Conservation (phyloP, 64 coral and sea anemone species). For the Anthopleura sola region DNA sequence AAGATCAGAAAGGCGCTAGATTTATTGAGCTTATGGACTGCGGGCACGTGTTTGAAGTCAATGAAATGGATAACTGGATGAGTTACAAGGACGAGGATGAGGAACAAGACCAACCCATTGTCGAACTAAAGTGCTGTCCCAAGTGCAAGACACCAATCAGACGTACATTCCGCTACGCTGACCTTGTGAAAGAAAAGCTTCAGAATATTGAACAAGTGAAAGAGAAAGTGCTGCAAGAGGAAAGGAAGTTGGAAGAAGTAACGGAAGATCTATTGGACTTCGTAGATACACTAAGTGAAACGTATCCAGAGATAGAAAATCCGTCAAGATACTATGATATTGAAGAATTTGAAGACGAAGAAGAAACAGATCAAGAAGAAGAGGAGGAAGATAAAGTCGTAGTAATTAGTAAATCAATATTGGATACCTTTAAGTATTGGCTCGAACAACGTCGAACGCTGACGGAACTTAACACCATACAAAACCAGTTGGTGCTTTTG, state of each 20-base stretch:
- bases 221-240: conserved; percentile 43
- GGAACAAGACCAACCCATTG: not conserved
- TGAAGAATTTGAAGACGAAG: not conserved
- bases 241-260: conserved; percentile 13
- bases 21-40: conserved; percentile 63
- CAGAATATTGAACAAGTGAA: conserved; percentile 67
- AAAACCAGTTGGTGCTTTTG: conserved; percentile 55
- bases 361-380: not conserved
- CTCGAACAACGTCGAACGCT: conserved; percentile 49
- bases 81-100: conserved; percentile 19
- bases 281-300: not conserved
- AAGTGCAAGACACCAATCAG: conserved; percentile 65
- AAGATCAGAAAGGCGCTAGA: conserved; percentile 33
- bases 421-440: conserved; percentile 24
- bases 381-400: not conserved
- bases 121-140: conserved; percentile 39
- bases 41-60: conserved; percentile 55
- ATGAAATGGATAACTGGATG: conserved; percentile 54
- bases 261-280: not conserved
- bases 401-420: not conserved
- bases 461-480: conserved; percentile 64
- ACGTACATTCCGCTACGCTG: conserved; percentile 68
- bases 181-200: conserved; percentile 64
- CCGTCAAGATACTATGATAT: not conserved
- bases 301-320: not conserved